Evolutionary conservation across 1,140 invertebrate species (phyloP).

Genomic region (Ladona fulva): DNA sequence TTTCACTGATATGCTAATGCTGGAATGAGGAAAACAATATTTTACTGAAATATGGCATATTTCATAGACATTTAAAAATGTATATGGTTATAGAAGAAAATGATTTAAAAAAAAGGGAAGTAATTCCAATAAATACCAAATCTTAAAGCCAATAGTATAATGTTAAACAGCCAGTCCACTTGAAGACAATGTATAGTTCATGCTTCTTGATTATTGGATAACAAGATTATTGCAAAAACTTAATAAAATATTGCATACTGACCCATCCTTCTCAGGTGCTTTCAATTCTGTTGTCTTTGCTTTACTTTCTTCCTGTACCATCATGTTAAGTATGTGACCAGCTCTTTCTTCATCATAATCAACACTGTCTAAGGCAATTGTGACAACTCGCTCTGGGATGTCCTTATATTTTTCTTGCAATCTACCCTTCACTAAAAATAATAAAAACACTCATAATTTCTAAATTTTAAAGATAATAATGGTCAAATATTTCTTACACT

Average conservation of each 20-base stretch:
- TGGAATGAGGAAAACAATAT: too few relatives aligned
- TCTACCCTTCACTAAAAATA: conserved; percentile 56
- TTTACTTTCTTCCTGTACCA: conserved; percentile 44
- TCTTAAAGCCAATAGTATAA: too few relatives aligned
- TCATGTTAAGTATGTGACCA: conserved; percentile 62
- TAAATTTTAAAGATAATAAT: too few relatives aligned
- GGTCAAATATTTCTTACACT: conserved; percentile 4
- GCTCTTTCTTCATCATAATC: conserved; percentile 72
- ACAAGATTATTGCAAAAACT: not conserved
- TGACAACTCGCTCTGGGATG: conserved; percentile 67
- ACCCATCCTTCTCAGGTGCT: not conserved
- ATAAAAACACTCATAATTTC: not conserved
- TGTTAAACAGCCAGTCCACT: too few relatives aligned
- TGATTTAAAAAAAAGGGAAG: too few relatives aligned
- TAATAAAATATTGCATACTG: not conserved
- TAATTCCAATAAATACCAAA: too few relatives aligned
- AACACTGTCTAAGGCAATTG: conserved; percentile 77
- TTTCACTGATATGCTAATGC: too few relatives aligned
- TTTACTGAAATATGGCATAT: too few relatives aligned
- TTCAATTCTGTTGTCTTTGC: not conserved
- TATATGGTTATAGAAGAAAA: too few relatives aligned
- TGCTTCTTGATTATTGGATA: too few relatives aligned
- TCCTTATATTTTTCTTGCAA: conserved; percentile 64
- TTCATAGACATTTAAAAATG: too few relatives aligned
- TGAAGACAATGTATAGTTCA: too few relatives aligned